A percentile compares a stretch with the other conserved stretches of the same genome.
These are phyloP conservation scores for Turritopsis dohrnii DNA, from an alignment of 30 jellyfish, hydroid and myxozoan species.

Conservation along the genomic window DNA sequence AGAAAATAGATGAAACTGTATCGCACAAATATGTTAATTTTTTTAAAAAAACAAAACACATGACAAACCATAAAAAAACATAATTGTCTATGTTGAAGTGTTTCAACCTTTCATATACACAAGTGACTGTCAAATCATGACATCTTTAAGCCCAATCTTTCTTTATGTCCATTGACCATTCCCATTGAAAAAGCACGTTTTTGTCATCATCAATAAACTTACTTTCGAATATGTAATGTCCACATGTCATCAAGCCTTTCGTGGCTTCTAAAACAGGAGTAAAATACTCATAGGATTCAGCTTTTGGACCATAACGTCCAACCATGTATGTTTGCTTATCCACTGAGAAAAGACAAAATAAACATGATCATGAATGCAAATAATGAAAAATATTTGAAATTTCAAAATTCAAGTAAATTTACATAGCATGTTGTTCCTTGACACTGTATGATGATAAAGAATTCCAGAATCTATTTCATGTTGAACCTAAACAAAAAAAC, in stretches of 20 bases:
- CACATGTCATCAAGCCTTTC: conserved; percentile 85
- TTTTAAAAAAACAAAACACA: neutral
- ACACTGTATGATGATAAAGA: conserved; percentile 64
- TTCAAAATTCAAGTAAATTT: neutral
- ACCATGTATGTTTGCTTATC: conserved; percentile 86
- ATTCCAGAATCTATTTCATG: conserved; percentile 88
- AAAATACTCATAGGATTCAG: conserved; percentile 62
- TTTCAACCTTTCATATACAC: neutral
- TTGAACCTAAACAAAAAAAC: conserved; percentile 65
- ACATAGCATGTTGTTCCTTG: conserved; percentile 66
- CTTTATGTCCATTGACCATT: conserved; percentile 90
- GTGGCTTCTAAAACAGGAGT: conserved; percentile 95
- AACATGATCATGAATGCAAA: neutral
- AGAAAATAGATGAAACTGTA: neutral
- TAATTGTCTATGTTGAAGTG: neutral
- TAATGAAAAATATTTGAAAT: neutral
- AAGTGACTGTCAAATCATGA: neutral
- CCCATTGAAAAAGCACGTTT: conserved; percentile 87
- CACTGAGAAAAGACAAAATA: conserved; percentile 37
- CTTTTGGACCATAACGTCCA: conserved; percentile 95
- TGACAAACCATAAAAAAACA: neutral
- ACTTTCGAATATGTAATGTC: conserved; percentile 76
- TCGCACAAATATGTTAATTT: neutral
- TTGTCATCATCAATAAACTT: conserved; percentile 94
- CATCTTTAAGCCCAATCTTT: conserved; percentile 79